Evolutionary conservation across 2,797 vertebrate genomes (phyloP).

Genomic region (Esox lucius): DNA sequence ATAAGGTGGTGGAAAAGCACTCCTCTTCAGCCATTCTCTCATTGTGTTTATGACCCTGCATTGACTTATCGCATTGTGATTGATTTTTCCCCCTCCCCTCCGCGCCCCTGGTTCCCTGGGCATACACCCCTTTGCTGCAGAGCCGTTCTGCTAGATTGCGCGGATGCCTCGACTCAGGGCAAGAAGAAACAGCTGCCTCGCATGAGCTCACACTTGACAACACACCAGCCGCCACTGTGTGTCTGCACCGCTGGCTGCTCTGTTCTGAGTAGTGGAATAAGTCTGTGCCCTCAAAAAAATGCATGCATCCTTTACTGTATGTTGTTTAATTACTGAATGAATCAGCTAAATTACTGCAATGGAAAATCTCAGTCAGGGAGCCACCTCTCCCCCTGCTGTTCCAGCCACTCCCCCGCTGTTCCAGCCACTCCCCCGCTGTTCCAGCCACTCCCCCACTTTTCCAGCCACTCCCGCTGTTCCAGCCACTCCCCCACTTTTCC

Average conservation of each 20-base stretch:
- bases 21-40: slow-evolving; percentile 4
- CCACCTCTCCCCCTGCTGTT: too few relatives aligned
- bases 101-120: not conserved
- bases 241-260: not conserved
- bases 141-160: not conserved
- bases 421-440: too few relatives aligned
- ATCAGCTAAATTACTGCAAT: too few relatives aligned
- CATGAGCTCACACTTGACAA: not conserved
- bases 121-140: not conserved
- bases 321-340: too few relatives aligned
- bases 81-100: slow-evolving; percentile 14
- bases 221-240: not conserved
- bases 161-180: not conserved
- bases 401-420: too few relatives aligned
- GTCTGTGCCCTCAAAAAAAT: not conserved
- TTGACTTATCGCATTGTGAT: slow-evolving; percentile 21
- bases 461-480: too few relatives aligned
- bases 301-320: too few relatives aligned
- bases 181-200: slow-evolving; percentile 7
- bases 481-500: too few relatives aligned
- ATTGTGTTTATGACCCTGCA: slow-evolving; percentile 8
- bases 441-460: too few relatives aligned
- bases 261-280: not conserved
- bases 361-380: too few relatives aligned
- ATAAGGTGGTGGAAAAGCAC: slow-evolving; percentile 1